Conservation (phyloP, 2,113 vertebrate genomes). For the Bubo scandiacus region DNA sequence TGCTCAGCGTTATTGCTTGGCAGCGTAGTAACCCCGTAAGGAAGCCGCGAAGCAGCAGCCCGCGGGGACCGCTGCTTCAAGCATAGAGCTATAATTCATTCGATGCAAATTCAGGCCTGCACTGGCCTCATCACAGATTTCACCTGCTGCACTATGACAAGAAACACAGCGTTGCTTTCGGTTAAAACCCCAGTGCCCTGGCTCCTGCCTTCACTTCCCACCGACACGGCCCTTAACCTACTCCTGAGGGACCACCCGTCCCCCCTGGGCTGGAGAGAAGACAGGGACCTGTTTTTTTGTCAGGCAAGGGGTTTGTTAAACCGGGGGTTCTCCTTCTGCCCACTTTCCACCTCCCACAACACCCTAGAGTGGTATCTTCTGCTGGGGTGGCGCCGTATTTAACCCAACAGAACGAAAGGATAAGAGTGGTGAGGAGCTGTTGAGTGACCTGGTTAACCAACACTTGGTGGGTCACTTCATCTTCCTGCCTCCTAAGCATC, state of each 20-base stretch:
- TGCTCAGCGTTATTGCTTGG: background rate
- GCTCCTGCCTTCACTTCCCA: background rate
- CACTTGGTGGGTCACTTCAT: too few relatives aligned
- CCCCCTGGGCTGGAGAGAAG: background rate
- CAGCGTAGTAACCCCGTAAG: background rate
- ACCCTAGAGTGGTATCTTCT: background rate
- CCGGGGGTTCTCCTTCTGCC: background rate
- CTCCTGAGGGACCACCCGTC: too few relatives aligned
- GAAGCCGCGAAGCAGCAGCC: background rate
- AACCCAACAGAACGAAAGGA: background rate
- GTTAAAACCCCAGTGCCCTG: background rate
- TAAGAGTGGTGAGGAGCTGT: background rate
- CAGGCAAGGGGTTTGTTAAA: background rate
- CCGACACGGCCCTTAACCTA: fast-evolving
- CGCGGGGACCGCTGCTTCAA: background rate
- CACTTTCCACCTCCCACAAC: background rate
- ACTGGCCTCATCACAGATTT: background rate
- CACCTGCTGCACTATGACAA: too few relatives aligned
- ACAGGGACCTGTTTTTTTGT: background rate
- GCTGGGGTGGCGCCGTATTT: background rate
- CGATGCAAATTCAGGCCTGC: background rate
- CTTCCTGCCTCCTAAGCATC: background rate
- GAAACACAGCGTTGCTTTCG: background rate
- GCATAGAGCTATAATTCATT: background rate
- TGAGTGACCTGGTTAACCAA: background rate